phyloP scores from a whole-genome alignment of 2,113 vertebrate genomes.

The Phaethon lepturus region DNA sequence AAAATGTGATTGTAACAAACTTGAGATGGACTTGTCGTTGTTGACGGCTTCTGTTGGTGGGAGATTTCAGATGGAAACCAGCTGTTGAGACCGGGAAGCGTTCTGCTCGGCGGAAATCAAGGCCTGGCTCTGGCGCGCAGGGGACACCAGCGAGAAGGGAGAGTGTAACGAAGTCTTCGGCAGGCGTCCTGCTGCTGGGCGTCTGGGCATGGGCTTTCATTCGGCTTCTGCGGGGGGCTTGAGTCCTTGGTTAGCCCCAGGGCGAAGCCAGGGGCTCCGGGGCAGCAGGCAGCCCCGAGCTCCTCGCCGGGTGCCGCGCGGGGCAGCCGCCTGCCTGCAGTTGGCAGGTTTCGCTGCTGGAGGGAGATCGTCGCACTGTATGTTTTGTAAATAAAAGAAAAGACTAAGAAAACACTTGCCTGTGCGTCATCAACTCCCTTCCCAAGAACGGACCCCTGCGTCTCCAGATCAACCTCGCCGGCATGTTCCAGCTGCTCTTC shows the following conservation, averaged over 20 bases:
- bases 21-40: background rate
- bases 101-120: background rate
- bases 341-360: background rate
- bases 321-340: background rate
- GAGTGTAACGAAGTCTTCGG: background rate
- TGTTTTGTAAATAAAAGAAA: slow-evolving; percentile 61
- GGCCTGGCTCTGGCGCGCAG: background rate
- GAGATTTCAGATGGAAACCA: background rate
- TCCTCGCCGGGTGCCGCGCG: rapidly evolving
- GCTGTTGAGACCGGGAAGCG: background rate
- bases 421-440: slow-evolving; percentile 16
- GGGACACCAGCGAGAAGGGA: rapidly evolving
- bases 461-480: background rate
- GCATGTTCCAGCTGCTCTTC: background rate
- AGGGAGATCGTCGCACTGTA: background rate
- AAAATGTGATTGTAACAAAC: background rate
- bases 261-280: background rate
- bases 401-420: slow-evolving; percentile 50
- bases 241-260: background rate
- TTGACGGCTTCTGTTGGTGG: background rate
- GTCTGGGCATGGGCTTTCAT: background rate
- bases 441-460: background rate
- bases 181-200: background rate
- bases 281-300: background rate
- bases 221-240: background rate